Evolutionary conservation across 2,888 invertebrate species (phyloP), one percentile per base, ranked within the genome.

Genomic region (Meiosimyza platycephala): DNA sequence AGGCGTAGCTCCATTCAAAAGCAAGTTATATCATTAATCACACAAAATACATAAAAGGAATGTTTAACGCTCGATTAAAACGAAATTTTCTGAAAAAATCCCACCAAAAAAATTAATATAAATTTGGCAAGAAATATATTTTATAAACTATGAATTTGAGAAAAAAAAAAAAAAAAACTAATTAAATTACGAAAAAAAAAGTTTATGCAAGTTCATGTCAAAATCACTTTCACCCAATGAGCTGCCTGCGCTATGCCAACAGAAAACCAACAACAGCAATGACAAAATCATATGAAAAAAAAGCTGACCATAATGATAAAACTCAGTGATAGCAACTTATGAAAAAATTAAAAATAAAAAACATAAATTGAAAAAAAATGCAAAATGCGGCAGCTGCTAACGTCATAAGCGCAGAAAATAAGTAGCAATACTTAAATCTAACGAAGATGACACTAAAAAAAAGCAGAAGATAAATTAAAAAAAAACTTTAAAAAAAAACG

Each of bases 161-260:
- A 3, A 28, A 28, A 3, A 28, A 28, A 28, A 28, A 28, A 28
- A 28, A 28, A 3, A 2, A 28, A 28, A 22, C 22, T 2, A 28
- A 28, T 28, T 28, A 28, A 28, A 28, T 28, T 28, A 28, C 28
- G 28, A 28, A 28, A 28, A 28, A 28, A 28, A 28, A 28, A 28
- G 28, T 28, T 28, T 28, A 28, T 28, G 28, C 28, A 47, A 63
- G 63, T 48, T 63, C 48, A 63, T 33, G 50, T 48, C 47, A 63
- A 63, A 22, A 60, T 28, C 15, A 60, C 63, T 63, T 63, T 63
- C 63, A 63, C 63, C 22, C 16, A 48, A 33, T 13, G 28, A 28
- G 28, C 22, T 22, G 2, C 28, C 28, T 28, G 28, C 28, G n/a
- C n/a, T 3, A 22, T 22, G 22, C 22, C 22, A 22, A 3, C 22